Evolutionary conservation across 1,140 invertebrate species (phyloP), one percentile per base, ranked within the genome.

Genomic region (Idris sp.): DNA sequence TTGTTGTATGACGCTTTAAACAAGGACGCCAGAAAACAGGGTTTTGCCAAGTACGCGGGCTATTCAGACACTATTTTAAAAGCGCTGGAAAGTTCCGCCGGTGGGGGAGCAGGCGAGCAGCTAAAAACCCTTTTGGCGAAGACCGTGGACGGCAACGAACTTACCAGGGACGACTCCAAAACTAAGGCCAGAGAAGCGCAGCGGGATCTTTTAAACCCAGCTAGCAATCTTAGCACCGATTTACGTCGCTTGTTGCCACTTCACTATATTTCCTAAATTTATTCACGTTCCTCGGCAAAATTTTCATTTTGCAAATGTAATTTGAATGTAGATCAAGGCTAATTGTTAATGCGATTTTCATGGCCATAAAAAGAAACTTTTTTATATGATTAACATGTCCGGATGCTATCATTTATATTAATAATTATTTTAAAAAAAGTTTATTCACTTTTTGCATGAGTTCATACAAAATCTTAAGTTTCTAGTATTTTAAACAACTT

Each of bases 11-110:
- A 86, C 15, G 69, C 79, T 15, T 48, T 85, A 15, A 85, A 83
- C 43, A 85, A 85, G 38, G 84, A 86, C 40, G 84, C 84, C 8
- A 84, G 82, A 15, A 84, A 81, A 26, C 84, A 86, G 43, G 84
- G 84, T 4, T 84, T 82, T 18, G 79, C 78, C 0, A 83, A 81
- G 31, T 86, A 76, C 49, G 51, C 83, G 0, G 84, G 84, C 18
- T 86, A 84, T 33, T 83, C 84, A 2, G 78, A 86, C 40, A 72
- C 74, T 3, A 77, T 86, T 13, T 54, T 86, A 4, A 76, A 81
- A 9, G 76, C 36, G 10, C 41, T 86, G 1, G 48, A 79, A 26
- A 77, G 30, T 19, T 83, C 81, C 0, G 65, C 75, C 0, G 83
- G 81, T 3, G 84, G 83, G 33, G 85, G 84, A 0, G 56, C 83